Evolutionary conservation across 1,140 invertebrate species (phyloP), one percentile per base, ranked within the genome.

Genomic region (Tribolium castaneum): DNA sequence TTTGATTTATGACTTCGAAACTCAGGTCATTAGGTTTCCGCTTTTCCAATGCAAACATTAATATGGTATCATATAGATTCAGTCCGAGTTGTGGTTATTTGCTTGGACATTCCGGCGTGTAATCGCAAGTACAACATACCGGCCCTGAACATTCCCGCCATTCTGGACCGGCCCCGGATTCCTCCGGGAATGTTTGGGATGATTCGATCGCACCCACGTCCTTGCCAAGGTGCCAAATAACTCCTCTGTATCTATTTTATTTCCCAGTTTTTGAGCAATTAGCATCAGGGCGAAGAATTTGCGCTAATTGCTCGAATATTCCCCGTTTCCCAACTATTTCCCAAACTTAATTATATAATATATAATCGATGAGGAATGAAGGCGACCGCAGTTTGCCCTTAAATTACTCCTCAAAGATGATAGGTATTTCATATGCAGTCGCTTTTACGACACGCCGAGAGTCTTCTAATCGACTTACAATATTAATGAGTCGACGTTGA

Each of bases 361-460:
- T 72, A 75, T 79, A 79, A 81, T 81, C 80, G 78, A 81, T 81
- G 52, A 52, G 77, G 80, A 79, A 81, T 30, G 4, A 74, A 75
- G 19, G n/a, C 49, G 34, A 45, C 34, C 56, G 72, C 71, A 75
- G 59, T 78, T 66, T 75, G 56, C 52, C 74, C 74, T 62, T 39
- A 75, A 75, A 78, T 71, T 78, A 59, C 77, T 51, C 71, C 71
- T 52, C 71, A 75, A 75, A 74, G 71, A 78, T 75, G 77, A 78
- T 71, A 66, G 80, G 77, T 80, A 80, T 80, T 80, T 80, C 72
- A 78, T 76, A 80, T 78, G 77, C 74, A 62, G 70, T 78, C 35
- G 66, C 66, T 35, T 71, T 56, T 77, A 70, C 35, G 66, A 70
- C 30, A 49, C 19, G 71, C 50, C 52, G 52, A 34, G 52, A 73